Percentiles rank a stretch among this genome's conserved stretches.
Conservation (phyloP, 1,140 invertebrate species). For the Manduca sexta region DNA sequence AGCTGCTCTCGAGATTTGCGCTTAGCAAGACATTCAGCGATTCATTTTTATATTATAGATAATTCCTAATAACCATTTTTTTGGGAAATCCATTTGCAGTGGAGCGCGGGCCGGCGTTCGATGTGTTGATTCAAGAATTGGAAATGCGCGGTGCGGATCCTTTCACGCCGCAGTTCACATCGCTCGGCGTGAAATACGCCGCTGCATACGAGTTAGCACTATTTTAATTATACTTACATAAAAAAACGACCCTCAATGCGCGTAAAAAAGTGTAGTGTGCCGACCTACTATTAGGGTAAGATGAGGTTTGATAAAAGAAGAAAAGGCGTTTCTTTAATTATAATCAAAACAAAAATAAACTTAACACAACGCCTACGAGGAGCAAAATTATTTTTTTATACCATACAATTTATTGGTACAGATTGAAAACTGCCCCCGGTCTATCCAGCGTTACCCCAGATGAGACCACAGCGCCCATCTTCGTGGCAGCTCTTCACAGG, state of each 20-base stretch:
- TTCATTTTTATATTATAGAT: no score
- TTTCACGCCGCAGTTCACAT: constrained; percentile 30
- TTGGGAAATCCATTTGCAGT: constrained; percentile 26
- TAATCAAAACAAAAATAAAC: no score
- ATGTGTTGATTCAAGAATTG: constrained; percentile 30
- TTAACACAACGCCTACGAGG: no score
- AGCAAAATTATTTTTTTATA: constrained; percentile 6
- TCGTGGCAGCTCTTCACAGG: constrained; percentile 30
- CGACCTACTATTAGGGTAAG: no score
- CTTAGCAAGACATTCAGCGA: no score
- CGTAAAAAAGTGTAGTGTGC: no score
- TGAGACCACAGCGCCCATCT: constrained; percentile 24
- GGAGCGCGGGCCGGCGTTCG: constrained; percentile 44
- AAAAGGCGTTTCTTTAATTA: no score
- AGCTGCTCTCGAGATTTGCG: no score
- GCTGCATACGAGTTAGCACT: constrained; percentile 33
- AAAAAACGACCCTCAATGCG: no score
- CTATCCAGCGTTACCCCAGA: constrained; percentile 28
- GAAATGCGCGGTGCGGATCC: constrained; percentile 22
- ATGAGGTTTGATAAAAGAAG: no score
- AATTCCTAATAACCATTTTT: neutral
- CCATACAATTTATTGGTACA: constrained; percentile 8
- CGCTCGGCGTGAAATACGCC: constrained; percentile 25
- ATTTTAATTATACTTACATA: constrained; percentile 2
- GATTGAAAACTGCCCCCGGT: constrained; percentile 45